Evolutionary conservation across 1,140 invertebrate species (phyloP), one percentile per base, ranked within the genome.

Genomic region (Steinernema feltiae): DNA sequence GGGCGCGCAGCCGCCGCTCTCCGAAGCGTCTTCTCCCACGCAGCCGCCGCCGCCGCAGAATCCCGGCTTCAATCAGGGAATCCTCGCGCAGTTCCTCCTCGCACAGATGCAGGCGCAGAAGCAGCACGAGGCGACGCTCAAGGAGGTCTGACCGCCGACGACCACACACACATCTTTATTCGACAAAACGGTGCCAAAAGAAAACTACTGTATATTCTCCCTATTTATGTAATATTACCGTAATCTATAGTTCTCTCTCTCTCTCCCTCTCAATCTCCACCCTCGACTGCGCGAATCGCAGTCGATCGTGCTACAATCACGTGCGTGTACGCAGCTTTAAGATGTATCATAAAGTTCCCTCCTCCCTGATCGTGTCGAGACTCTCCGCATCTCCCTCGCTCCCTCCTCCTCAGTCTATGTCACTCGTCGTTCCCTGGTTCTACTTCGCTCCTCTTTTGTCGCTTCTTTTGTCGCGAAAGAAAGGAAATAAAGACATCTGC

Each of bases 401-500:
- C 15, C 15, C 53, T 27, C 24, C 53, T 15, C 53, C 53, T 63
- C 53, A n/a, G n/a, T 63, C 53, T 63, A 63, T 63, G 53, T 63
- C 53, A 63, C 53, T 63, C 53, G n/a, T n/a, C n/a, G 12, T 27
- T 63, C 53, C 53, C 53, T 63, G 53, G 53, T 63, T 63, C 53
- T 63, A 63, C 53, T 63, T 63, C 53, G 7, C 24, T 27, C 53
- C 7, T 27, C 53, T 21, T 27, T 63, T 63, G 7, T 7, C 18
- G 35, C 7, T 41, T 41, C 35, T 63, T 15, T 63, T 27, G 53
- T 63, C 53, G 24, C 24, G 53, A 27, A 63, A 63, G 53, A 63
- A 63, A 63, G 53, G 53, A 63, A 63, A 63, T 63, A 63, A 63
- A 63, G 53, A 63, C 53, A 63, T 63, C 53, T 63, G 53, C 53